phyloP scores from a whole-genome alignment of 2,888 invertebrate species.

The Pyrgus malvae region DNA sequence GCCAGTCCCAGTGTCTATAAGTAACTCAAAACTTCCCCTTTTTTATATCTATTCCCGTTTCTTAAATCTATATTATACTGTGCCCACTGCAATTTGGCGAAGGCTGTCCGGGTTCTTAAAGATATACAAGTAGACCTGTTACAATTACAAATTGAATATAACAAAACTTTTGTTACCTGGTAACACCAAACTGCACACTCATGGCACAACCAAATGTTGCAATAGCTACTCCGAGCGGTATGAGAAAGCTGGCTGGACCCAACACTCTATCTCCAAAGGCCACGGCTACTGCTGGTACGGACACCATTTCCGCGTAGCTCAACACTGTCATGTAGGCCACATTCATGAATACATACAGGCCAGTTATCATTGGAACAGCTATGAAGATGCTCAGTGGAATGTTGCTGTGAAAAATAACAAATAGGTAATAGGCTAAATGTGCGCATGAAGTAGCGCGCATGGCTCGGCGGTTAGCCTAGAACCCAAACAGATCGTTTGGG shows the following conservation, averaged over 20 bases:
- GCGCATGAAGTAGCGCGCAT: too few relatives aligned
- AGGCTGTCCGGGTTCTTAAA: too few relatives aligned
- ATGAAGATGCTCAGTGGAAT: conserved; percentile 90
- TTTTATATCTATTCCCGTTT: too few relatives aligned
- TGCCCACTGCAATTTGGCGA: too few relatives aligned
- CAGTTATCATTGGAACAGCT: conserved; percentile 90
- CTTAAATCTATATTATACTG: too few relatives aligned
- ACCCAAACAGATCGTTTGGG: too few relatives aligned
- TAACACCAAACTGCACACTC: conserved; percentile 89
- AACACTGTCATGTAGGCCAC: conserved; percentile 93
- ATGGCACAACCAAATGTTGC: conserved; percentile 91
- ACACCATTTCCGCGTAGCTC: conserved; percentile 86
- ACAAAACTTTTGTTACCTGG: conserved; percentile 71
- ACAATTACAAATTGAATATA: too few relatives aligned
- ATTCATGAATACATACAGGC: conserved; percentile 91
- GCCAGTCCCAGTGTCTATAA: too few relatives aligned
- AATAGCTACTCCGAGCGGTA: conserved; percentile 89
- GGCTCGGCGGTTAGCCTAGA: too few relatives aligned
- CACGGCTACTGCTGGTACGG: conserved; percentile 91
- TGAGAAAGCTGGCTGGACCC: conserved; percentile 84
- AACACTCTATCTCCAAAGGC: conserved; percentile 85
- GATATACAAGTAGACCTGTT: too few relatives aligned
- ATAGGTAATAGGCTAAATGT: too few relatives aligned
- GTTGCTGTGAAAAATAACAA: conserved; percentile 81
- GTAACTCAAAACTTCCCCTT: too few relatives aligned